Evolutionary conservation across 2,888 invertebrate genomes (phyloP).

Genomic region (Schizaphis graminum): DNA sequence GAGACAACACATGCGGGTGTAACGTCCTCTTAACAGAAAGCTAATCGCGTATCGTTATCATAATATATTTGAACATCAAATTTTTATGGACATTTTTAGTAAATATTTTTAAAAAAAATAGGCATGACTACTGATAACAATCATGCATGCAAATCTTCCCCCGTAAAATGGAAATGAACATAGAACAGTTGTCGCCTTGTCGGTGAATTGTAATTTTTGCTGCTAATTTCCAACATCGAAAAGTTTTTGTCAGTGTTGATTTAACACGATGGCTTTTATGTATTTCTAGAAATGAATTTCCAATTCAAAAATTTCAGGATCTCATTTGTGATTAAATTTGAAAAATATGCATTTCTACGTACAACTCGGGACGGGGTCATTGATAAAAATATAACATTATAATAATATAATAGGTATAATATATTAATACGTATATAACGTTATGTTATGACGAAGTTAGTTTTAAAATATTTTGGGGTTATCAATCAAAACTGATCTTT

Average conservation of each 20-base stretch:
- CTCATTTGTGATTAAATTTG: background rate
- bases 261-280: background rate
- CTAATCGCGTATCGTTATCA: background rate
- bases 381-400: background rate
- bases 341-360: background rate
- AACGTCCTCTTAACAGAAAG: too few species aligned
- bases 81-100: background rate
- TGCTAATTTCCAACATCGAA: background rate
- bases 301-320: background rate
- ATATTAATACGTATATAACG: background rate
- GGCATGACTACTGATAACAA: background rate
- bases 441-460: background rate
- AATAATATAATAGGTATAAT: background rate
- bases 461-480: slow-evolving; percentile 22
- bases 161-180: background rate
- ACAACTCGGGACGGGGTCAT: background rate
- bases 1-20: too few species aligned
- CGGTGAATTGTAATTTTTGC: too few species aligned
- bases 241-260: background rate
- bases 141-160: background rate
- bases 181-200: background rate
- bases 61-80: background rate
- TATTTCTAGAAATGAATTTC: background rate
- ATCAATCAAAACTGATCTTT: slow-evolving; percentile 30
- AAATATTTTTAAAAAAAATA: background rate